phyloP scores from a whole-genome alignment of 2,113 vertebrate species.

The Lontra canadensis region DNA sequence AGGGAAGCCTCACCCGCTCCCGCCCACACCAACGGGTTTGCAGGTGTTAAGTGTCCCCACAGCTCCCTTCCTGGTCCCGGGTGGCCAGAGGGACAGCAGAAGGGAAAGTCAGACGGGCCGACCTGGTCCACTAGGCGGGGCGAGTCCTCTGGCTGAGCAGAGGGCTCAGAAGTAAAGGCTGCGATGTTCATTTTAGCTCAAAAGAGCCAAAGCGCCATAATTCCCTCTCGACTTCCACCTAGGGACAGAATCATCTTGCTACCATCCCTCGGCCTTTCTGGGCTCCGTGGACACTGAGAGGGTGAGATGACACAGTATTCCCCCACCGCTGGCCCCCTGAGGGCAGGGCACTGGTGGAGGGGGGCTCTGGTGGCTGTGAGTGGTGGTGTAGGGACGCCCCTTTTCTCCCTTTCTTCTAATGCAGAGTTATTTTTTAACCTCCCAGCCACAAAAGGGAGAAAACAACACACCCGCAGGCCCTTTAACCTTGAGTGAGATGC shows the following conservation, averaged over 20 bases:
- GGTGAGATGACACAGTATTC: not conserved
- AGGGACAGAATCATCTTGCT: not conserved
- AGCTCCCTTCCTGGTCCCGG: not conserved
- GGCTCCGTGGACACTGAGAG: not conserved
- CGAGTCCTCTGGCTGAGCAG: not conserved
- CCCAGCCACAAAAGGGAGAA: not conserved
- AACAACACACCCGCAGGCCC: not conserved
- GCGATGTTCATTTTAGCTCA: not conserved
- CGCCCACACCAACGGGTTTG: not conserved
- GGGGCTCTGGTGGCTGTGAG: not conserved
- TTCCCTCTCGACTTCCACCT: not conserved
- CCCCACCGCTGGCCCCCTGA: not conserved
- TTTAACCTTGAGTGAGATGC: not conserved
- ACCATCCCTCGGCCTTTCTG: not conserved
- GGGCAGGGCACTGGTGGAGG: not conserved
- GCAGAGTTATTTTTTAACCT: constrained; percentile 56
- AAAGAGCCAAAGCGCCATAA: not conserved
- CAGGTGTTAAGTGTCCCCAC: not conserved
- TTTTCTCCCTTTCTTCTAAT: not conserved
- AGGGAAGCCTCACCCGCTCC: constrained; percentile 4
- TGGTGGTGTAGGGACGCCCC: not conserved
- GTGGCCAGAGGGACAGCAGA: not conserved
- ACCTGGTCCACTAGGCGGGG: not conserved
- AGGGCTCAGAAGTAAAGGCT: not conserved
- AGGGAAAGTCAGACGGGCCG: not conserved